Percentiles rank a stretch among this genome's conserved stretches.
Conservation (phyloP, 1,140 invertebrate genomes). For the Hypsibius dujardini region DNA sequence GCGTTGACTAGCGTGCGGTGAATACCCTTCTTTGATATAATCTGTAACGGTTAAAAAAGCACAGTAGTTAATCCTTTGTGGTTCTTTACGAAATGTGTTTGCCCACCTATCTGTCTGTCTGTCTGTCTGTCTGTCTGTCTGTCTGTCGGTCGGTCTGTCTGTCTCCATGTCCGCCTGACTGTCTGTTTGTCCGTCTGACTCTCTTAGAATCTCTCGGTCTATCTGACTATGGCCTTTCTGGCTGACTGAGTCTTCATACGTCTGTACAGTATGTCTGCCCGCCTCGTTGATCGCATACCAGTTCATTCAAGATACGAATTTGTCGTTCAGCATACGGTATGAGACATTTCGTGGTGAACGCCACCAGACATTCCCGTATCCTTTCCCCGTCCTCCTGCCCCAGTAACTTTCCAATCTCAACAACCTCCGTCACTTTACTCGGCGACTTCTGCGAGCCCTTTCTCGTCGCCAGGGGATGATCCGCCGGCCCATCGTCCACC, state of each 20-base stretch:
- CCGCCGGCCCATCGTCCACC: background rate
- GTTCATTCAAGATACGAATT: constrained; percentile 61
- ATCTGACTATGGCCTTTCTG: too few relatives aligned
- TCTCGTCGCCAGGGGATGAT: too few relatives aligned
- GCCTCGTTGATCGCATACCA: constrained; percentile 37
- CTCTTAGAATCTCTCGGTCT: too few relatives aligned
- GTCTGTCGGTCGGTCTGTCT: too few relatives aligned
- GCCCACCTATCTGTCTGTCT: too few relatives aligned
- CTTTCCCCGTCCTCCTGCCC: constrained; percentile 40
- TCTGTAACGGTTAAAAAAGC: constrained; percentile 25
- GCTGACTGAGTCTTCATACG: too few relatives aligned
- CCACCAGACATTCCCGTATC: constrained; percentile 62
- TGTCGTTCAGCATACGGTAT: constrained; percentile 74
- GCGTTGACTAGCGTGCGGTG: constrained; percentile 76
- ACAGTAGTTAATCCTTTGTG: background rate
- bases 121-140: too few relatives aligned
- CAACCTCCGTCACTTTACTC: background rate
- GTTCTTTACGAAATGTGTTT: too few relatives aligned
- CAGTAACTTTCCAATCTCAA: constrained; percentile 7
- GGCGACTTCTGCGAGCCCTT: background rate
- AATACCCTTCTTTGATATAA: constrained; percentile 50
- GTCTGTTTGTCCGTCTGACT: too few relatives aligned
- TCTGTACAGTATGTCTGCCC: too few relatives aligned
- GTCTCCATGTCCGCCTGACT: too few relatives aligned
- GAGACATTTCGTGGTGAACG: constrained; percentile 66